Evolutionary conservation across 2,888 invertebrate species (phyloP).

Genomic region (Sussaba pulchella): DNA sequence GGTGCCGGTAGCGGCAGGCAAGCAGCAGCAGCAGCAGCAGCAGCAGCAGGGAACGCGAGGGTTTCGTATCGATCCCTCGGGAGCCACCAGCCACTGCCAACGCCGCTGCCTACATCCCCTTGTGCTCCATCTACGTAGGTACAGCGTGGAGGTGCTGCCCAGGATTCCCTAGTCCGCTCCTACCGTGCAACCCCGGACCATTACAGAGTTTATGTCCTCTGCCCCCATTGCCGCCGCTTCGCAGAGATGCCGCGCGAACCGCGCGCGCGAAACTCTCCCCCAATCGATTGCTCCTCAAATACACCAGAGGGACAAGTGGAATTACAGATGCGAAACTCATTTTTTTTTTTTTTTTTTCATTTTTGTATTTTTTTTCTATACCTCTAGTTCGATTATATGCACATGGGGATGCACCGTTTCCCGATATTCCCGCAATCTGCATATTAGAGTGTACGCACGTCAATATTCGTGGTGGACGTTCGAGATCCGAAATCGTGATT

Average conservation of each 20-base stretch:
- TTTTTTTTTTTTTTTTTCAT: too few relatives aligned
- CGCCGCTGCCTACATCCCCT: conserved; percentile 26
- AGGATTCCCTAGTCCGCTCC: conserved; percentile 69
- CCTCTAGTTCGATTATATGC: too few relatives aligned
- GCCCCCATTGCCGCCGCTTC: conserved; percentile 32
- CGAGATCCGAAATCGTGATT: too few relatives aligned
- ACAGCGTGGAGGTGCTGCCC: conserved; percentile 63
- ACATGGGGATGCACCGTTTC: too few relatives aligned
- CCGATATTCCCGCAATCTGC: too few relatives aligned
- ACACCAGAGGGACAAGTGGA: conserved; percentile 20
- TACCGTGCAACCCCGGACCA: conserved; percentile 38
- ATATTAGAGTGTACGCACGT: too few relatives aligned
- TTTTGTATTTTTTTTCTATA: too few relatives aligned
- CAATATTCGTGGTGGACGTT: too few relatives aligned
- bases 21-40: conserved; percentile 50
- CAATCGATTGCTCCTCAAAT: conserved; percentile 37
- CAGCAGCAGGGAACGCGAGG: conserved; percentile 59
- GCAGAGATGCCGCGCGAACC: conserved; percentile 14
- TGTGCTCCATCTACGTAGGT: conserved; percentile 65
- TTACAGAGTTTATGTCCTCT: conserved; percentile 56
- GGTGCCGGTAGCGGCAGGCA: conserved; percentile 47
- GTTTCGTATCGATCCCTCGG: conserved; percentile 76
- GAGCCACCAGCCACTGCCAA: conserved; percentile 32
- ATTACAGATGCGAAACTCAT: conserved; percentile 30
- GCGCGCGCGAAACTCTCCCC: conserved; percentile 16